These are phyloP conservation scores for Polia nebulosa DNA, from an alignment of 2,888 invertebrate genomes.

Conservation along the genomic window DNA sequence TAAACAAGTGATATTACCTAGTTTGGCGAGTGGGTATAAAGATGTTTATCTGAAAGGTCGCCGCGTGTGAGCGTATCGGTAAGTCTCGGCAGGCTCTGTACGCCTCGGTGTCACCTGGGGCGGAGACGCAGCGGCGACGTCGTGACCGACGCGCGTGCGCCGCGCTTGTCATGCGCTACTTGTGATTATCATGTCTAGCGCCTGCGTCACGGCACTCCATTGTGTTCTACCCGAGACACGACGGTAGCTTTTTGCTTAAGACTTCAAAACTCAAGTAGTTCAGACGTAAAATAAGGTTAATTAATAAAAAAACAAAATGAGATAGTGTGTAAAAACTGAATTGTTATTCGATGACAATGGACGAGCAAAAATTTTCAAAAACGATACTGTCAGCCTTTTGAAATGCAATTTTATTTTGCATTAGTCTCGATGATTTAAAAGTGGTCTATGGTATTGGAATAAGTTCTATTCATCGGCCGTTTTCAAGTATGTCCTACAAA, in stretches of 20 bases:
- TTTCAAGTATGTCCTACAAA: conserved; percentile 11
- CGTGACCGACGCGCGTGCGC: conserved; percentile 88
- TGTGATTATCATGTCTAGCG: conserved; percentile 86
- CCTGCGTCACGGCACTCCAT: conserved; percentile 78
- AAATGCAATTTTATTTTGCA: conserved; percentile 44
- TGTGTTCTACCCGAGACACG: conserved; percentile 66
- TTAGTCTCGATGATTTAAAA: conserved; percentile 48
- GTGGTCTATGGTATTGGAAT: conserved; percentile 33
- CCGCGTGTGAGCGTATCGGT: conserved; percentile 52
- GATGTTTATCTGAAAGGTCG: conserved; percentile 78
- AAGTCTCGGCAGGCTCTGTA: conserved; percentile 63
- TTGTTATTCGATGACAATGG: conserved; percentile 62
- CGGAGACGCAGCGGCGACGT: conserved; percentile 70
- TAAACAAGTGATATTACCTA: conserved; percentile 80
- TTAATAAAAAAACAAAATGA: conserved; percentile 70
- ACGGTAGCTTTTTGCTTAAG: conserved; percentile 68
- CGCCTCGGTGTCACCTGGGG: conserved; percentile 77
- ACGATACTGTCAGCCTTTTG: conserved; percentile 36
- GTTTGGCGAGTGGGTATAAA: conserved; percentile 76
- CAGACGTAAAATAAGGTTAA: conserved; percentile 72
- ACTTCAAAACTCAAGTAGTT: conserved; percentile 68
- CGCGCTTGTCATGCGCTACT: conserved; percentile 86
- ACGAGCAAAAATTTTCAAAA: conserved; percentile 41
- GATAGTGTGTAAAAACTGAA: conserved; percentile 58
- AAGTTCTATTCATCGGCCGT: conserved; percentile 12